These are phyloP conservation scores for Axis porcinus DNA, from an alignment of 2,113 vertebrate genomes.

Conservation along the genomic window DNA sequence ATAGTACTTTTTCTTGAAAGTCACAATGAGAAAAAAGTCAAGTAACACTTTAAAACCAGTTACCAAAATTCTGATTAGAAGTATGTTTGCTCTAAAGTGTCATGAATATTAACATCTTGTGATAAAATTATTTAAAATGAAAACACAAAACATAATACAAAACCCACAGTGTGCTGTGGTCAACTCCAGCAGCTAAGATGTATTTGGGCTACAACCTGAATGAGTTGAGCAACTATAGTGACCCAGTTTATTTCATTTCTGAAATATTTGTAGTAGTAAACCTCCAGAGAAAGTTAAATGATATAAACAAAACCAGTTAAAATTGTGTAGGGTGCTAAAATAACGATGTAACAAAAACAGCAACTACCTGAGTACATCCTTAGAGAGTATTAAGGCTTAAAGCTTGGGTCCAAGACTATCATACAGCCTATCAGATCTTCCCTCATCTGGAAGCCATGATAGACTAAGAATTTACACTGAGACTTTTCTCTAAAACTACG, in stretches of 20 bases:
- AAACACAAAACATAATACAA: constrained; percentile 79
- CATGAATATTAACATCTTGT: constrained; percentile 59
- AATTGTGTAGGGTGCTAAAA: background rate
- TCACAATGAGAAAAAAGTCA: constrained; percentile 70
- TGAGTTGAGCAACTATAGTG: background rate
- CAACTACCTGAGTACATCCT: background rate
- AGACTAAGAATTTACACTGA: background rate
- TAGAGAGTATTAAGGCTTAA: background rate
- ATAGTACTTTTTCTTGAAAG: constrained; percentile 66
- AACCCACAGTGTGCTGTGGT: background rate
- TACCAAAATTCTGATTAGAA: constrained; percentile 66
- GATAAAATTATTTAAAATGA: constrained; percentile 79
- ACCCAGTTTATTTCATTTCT: background rate
- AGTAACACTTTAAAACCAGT: constrained; percentile 70
- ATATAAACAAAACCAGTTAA: background rate
- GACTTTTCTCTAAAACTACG: background rate
- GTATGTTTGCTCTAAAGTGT: constrained; percentile 67
- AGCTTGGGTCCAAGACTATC: background rate
- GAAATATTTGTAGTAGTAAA: background rate
- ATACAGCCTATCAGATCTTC: background rate
- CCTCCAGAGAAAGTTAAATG: background rate
- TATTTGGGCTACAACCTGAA: background rate
- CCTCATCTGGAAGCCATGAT: background rate
- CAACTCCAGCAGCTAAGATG: background rate
- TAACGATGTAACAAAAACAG: background rate